phyloP scores from a whole-genome alignment of 2,113 vertebrate species.

The Tamias sibiricus region DNA sequence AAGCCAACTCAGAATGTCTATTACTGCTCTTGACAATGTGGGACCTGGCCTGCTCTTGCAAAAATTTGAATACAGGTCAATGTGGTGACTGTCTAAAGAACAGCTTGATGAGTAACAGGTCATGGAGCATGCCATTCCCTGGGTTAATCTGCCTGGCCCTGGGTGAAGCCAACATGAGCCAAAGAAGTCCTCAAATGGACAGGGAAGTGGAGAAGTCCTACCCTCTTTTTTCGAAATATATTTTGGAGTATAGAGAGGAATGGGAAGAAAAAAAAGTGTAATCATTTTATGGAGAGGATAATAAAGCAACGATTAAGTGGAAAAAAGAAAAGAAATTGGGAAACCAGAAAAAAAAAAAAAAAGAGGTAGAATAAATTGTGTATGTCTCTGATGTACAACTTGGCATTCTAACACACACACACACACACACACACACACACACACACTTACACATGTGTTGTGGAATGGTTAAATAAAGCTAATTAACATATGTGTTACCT shows the following conservation, averaged over 20 bases:
- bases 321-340: not conserved
- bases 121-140: fast-evolving
- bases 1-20: not conserved
- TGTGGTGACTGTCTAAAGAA: not conserved
- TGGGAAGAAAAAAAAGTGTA: not conserved
- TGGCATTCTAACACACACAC: not conserved
- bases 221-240: not conserved
- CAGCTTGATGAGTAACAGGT: not conserved
- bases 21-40: not conserved
- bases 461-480: not conserved
- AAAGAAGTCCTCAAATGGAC: not conserved
- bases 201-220: not conserved
- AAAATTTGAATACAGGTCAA: not conserved
- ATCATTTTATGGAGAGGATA: not conserved
- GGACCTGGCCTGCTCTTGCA: not conserved
- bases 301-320: not conserved
- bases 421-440: not conserved
- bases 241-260: not conserved
- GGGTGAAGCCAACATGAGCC: not conserved
- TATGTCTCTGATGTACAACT: not conserved
- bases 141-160: not conserved
- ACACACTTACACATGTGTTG: not conserved
- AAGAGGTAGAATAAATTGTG: not conserved
- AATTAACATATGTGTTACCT: not conserved
- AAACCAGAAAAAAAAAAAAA: not conserved